A percentile compares a stretch with the other conserved stretches of the same genome.
Evolutionary conservation across 2,113 vertebrate genomes (phyloP).

Genomic region (Sminthopsis crassicaudata): DNA sequence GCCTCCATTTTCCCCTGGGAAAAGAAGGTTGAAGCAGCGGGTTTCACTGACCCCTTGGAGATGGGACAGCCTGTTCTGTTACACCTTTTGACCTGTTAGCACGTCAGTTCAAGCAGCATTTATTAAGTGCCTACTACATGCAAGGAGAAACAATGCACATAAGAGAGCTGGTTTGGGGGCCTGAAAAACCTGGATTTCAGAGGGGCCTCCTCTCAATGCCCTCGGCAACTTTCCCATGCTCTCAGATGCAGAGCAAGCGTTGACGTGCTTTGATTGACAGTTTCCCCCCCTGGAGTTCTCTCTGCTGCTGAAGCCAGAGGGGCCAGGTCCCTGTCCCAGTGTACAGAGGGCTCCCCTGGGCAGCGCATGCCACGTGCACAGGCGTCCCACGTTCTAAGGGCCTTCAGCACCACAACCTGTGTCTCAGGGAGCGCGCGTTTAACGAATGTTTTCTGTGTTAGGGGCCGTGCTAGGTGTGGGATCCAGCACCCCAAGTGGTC

Average conservation of each 20-base stretch:
- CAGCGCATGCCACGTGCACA: background rate
- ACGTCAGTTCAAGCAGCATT: background rate
- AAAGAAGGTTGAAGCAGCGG: background rate
- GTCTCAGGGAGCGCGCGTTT: background rate
- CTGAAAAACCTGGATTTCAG: background rate
- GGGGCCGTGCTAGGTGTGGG: background rate
- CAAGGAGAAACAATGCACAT: background rate
- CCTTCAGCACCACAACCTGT: background rate
- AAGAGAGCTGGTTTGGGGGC: background rate
- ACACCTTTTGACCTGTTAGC: background rate
- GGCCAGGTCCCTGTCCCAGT: background rate
- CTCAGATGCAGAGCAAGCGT: background rate
- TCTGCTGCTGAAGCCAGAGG: background rate
- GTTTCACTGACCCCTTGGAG: background rate
- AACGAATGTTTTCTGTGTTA: background rate
- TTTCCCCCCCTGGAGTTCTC: background rate
- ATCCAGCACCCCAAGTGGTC: background rate
- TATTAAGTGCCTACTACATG: background rate
- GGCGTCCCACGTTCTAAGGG: background rate
- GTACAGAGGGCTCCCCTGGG: background rate
- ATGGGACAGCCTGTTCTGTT: background rate
- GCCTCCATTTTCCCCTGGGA: background rate
- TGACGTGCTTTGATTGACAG: background rate
- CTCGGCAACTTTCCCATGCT: background rate
- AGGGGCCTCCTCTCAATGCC: background rate